Evolutionary conservation across 2,113 vertebrate genomes (phyloP).

Genomic region (Podarcis muralis): DNA sequence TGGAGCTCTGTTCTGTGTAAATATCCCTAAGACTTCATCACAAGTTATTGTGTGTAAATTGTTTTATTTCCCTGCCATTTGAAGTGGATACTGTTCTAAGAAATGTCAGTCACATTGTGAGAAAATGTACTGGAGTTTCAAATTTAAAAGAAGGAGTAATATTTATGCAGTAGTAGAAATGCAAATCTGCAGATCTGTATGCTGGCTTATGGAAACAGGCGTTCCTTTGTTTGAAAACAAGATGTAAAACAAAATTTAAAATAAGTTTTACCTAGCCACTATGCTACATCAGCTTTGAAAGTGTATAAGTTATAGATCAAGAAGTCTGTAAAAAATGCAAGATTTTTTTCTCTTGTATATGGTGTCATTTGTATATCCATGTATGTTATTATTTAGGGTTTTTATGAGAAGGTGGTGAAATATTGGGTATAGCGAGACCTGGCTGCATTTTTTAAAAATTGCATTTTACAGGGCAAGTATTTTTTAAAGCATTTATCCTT

Average conservation of each 20-base stretch:
- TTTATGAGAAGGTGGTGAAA: background rate
- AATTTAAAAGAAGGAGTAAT: background rate
- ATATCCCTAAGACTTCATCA: background rate
- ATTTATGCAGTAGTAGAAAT: background rate
- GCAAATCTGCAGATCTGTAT: background rate
- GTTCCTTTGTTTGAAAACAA: background rate
- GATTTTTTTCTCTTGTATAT: background rate
- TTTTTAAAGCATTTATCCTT: background rate
- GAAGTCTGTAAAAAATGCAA: background rate
- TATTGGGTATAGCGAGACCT: background rate
- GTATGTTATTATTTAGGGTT: background rate
- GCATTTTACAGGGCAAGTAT: background rate
- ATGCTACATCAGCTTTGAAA: too few species aligned
- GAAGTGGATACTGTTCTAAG: slow-evolving; percentile 24
- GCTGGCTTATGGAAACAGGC: background rate
- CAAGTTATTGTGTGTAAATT: fast-evolving
- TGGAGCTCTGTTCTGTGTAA: background rate
- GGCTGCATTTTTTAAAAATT: background rate
- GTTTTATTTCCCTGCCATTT: background rate
- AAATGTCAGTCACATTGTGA: slow-evolving; percentile 15
- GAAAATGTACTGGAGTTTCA: background rate
- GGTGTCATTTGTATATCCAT: background rate
- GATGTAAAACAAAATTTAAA: background rate
- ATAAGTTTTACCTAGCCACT: too few species aligned
- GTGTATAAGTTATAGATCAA: background rate